Percentiles rank a stretch among this genome's conserved stretches.
phyloP scores from a whole-genome alignment of 2,797 vertebrate genomes.

The Chaenodraco wilsoni region DNA sequence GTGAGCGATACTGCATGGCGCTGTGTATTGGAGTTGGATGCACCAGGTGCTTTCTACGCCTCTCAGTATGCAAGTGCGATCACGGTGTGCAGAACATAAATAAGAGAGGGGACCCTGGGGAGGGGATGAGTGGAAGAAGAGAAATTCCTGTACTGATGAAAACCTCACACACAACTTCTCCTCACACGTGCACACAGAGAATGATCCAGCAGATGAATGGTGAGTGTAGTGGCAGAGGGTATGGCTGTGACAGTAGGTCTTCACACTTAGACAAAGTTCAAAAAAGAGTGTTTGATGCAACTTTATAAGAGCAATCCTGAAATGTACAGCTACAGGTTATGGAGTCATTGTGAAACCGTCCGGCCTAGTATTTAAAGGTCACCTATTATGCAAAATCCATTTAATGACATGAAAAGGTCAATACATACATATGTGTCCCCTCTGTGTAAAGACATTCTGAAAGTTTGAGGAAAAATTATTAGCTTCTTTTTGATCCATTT shows the following conservation, averaged over 20 bases:
- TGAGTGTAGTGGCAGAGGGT: constrained; percentile 58
- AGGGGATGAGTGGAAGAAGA: constrained; percentile 73
- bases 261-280: constrained; percentile 40
- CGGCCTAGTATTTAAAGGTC: constrained; percentile 30
- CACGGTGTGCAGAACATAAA: constrained; percentile 61
- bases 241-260: constrained; percentile 65
- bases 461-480: too few species aligned
- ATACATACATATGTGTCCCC: too few species aligned
- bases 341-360: constrained; percentile 4
- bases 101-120: constrained; percentile 72
- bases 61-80: constrained; percentile 63
- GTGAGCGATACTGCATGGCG: constrained; percentile 15
- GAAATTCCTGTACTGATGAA: constrained; percentile 81
- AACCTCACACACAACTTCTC: constrained; percentile 61
- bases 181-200: constrained; percentile 46
- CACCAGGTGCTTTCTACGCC: constrained; percentile 49
- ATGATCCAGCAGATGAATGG: constrained; percentile 72
- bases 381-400: too few species aligned
- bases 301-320: not conserved
- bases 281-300: constrained; percentile 30
- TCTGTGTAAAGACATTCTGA: too few species aligned
- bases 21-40: constrained; percentile 41
- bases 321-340: constrained; percentile 52
- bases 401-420: too few species aligned
- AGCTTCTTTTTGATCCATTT: too few species aligned